Conservation (phyloP, 2,797 vertebrate genomes). For the Pangasius larnaudii region DNA sequence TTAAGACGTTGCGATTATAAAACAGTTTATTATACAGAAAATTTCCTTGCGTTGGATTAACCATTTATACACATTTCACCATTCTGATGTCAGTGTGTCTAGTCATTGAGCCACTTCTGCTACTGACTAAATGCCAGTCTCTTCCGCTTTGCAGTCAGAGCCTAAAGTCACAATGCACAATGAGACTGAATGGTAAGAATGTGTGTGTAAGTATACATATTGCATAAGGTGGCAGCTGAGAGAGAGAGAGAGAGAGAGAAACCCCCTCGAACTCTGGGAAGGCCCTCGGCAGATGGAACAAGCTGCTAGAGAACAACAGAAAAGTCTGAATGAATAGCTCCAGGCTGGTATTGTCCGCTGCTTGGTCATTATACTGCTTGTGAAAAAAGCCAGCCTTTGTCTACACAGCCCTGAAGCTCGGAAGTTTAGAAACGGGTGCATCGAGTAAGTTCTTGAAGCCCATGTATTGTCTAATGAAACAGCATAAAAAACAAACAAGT, state of each 20-base stretch:
- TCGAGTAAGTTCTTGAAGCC: constrained; percentile 31
- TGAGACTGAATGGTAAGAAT: constrained; percentile 65
- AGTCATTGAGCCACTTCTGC: background rate
- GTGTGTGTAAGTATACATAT: constrained; percentile 89
- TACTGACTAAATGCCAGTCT: background rate
- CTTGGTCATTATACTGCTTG: constrained; percentile 71
- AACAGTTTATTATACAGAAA: background rate
- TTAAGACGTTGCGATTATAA: background rate
- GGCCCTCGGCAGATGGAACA: constrained; percentile 95
- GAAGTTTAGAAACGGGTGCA: constrained; percentile 39
- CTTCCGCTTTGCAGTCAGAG: background rate
- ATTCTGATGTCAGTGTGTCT: background rate
- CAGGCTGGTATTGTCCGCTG: constrained; percentile 80
- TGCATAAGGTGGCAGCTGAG: constrained; percentile 94
- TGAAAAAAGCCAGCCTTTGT: constrained; percentile 82
- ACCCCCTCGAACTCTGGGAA: constrained; percentile 73
- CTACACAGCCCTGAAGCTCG: constrained; percentile 58
- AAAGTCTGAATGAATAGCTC: constrained; percentile 83
- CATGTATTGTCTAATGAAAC: constrained; percentile 16
- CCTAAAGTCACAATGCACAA: background rate
- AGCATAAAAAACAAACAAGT: background rate
- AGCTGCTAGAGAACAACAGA: constrained; percentile 81
- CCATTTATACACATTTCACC: background rate
- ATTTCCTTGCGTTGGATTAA: background rate
- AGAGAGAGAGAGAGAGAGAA: constrained; percentile 68